Evolutionary conservation across 2,113 vertebrate genomes (phyloP).

Genomic region (Daphoenositta chrysoptera): DNA sequence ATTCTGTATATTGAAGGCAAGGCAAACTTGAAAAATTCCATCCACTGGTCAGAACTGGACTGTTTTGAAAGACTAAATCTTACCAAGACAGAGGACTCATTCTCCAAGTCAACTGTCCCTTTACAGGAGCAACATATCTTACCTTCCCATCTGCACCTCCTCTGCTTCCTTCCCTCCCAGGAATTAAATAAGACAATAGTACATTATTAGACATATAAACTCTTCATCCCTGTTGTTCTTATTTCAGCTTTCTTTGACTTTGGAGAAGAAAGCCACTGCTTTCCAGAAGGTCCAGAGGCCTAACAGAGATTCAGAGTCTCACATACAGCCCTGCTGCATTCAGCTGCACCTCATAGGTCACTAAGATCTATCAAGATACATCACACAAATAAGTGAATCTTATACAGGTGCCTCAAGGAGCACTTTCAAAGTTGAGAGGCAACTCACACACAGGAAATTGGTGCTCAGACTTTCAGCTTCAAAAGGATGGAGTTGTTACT

Average conservation of each 20-base stretch:
- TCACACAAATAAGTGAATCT: neutral
- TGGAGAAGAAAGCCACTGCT: neutral
- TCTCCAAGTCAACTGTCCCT: neutral
- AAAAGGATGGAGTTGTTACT: neutral
- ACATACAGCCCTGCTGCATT: neutral
- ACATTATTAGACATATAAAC: neutral
- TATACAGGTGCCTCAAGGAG: neutral
- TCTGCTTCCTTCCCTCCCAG: neutral
- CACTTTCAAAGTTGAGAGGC: neutral
- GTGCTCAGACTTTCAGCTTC: neutral
- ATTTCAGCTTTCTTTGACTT: neutral
- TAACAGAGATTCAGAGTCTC: neutral
- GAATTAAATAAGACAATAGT: neutral
- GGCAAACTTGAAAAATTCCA: neutral
- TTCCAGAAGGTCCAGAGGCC: neutral
- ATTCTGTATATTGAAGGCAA: neutral
- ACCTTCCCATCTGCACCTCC: neutral
- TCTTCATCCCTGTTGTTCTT: neutral
- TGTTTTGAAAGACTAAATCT: neutral
- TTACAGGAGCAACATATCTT: neutral
- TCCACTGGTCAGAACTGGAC: neutral
- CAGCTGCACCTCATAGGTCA: neutral
- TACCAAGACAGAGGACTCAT: neutral
- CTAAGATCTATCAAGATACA: neutral
- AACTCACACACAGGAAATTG: neutral